Percentiles rank a stretch among this genome's conserved stretches.
These are phyloP conservation scores for Indicator indicator DNA, from an alignment of 2,113 vertebrate genomes.

Conservation along the genomic window DNA sequence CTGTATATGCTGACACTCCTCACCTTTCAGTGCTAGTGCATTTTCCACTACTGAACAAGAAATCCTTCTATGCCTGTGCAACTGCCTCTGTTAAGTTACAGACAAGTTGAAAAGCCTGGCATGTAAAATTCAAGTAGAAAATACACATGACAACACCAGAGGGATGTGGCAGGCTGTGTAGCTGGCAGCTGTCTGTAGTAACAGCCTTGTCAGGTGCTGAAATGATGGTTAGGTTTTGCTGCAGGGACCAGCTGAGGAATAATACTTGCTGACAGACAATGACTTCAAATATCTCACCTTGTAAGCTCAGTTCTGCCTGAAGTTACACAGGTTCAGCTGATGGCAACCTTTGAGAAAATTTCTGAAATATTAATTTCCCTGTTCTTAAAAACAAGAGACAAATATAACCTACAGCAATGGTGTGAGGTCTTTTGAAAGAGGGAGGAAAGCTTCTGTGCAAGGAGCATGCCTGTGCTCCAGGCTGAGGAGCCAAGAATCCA, in stretches of 20 bases:
- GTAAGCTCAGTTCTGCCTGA: background rate
- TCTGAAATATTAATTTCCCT: background rate
- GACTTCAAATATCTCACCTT: background rate
- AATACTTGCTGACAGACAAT: background rate
- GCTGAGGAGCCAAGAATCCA: background rate
- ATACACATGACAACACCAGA: background rate
- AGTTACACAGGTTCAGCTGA: background rate
- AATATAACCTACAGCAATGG: background rate
- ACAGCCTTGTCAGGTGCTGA: background rate
- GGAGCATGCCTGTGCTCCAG: accelerated
- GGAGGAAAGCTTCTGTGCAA: background rate
- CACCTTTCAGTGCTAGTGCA: background rate
- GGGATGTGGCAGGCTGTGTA: background rate
- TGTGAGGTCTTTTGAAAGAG: background rate
- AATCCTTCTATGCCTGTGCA: background rate
- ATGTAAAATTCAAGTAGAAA: background rate
- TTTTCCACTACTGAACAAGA: background rate
- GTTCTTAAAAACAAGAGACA: background rate
- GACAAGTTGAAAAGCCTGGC: background rate
- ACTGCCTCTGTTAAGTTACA: background rate
- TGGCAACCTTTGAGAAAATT: background rate
- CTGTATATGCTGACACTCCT: background rate
- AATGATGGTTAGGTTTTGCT: background rate
- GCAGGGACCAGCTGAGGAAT: background rate
- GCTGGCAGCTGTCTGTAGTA: conserved; percentile 8